Conservation (phyloP, 2,888 invertebrate genomes). For the Chironomus riparius region DNA sequence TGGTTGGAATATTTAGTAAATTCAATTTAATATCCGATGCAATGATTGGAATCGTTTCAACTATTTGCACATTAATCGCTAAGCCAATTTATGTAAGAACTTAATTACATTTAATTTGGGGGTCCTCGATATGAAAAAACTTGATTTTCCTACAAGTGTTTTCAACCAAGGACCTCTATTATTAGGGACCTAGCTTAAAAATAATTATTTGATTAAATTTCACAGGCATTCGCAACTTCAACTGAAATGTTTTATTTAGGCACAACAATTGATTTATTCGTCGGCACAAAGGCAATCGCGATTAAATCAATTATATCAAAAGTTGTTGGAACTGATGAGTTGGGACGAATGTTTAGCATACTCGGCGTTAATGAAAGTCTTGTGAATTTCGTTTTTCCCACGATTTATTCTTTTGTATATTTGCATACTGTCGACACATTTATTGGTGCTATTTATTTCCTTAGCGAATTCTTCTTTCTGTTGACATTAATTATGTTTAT, state of each 20-base stretch:
- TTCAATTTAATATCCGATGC: conserved; percentile 38
- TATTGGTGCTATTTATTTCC: conserved; percentile 40
- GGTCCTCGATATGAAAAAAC: too few relatives aligned
- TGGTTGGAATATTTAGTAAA: conserved; percentile 40
- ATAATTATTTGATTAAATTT: background rate
- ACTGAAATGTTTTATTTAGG: conserved; percentile 37
- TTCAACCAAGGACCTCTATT: too few relatives aligned
- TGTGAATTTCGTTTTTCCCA: conserved; percentile 39
- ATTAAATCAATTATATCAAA: conserved; percentile 40
- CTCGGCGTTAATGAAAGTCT: conserved; percentile 41
- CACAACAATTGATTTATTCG: conserved; percentile 39
- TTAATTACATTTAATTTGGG: background rate
- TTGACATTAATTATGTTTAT: conserved; percentile 40
- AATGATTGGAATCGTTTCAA: conserved; percentile 38
- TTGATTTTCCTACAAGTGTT: too few relatives aligned
- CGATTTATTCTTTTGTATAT: conserved; percentile 39
- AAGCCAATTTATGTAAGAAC: conserved; percentile 38
- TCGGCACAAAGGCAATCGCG: conserved; percentile 38
- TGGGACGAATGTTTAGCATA: conserved; percentile 36
- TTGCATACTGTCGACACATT: conserved; percentile 36
- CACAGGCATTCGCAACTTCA: conserved; percentile 32
- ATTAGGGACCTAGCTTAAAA: background rate
- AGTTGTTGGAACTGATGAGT: conserved; percentile 39
- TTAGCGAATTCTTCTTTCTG: conserved; percentile 39
- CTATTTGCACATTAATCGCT: conserved; percentile 36